Evolutionary conservation across 2,888 invertebrate species (phyloP), one percentile per base, ranked within the genome.

Genomic region (Antheraea assamensis): DNA sequence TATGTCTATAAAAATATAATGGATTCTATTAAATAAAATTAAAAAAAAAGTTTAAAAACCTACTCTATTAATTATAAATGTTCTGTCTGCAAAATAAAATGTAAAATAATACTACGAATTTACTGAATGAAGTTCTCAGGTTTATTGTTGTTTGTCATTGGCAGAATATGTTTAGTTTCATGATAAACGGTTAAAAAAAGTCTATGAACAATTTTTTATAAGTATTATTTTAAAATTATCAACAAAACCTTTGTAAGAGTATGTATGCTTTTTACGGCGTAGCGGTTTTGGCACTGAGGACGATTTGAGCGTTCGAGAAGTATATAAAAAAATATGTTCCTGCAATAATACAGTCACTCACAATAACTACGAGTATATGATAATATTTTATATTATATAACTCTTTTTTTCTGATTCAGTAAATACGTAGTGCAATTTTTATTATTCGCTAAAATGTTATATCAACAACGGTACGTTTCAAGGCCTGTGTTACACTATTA

Each of bases 21-120:
- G 19, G n/a, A 61, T 42, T 42, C 70, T 27, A 27, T 55, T 27
- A 35, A n/a, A 72, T 24, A 52, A 55, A n/a, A 24, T 49, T n/a
- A 35, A 70, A 27, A 27, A 58, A 27, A 58, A 15, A 27, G 58
- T 8, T 27, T 13, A 35, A 58, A 76, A 77, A 78, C 70, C 75
- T 75, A 78, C 77, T 74, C 74, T 79, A 79, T 82, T 78, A 76
- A 79, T 85, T 86, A 78, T 84, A 5, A 84, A 85, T 55, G 87
- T 87, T 88, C 87, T 84, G 76, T 80, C 82, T 80, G 74, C 55
- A 75, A 75, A 66, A 31, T 10, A 31, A 76, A 74, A 74, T 71
- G 21, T 8, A 74, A 75, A 35, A 72, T 74, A 74, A 71, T 42
- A 64, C 27, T 68, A 66, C 31, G 31, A 35, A 68, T 58, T 74